These are phyloP conservation scores for Platalea minor DNA, from an alignment of 2,797 vertebrate genomes.

Conservation along the genomic window DNA sequence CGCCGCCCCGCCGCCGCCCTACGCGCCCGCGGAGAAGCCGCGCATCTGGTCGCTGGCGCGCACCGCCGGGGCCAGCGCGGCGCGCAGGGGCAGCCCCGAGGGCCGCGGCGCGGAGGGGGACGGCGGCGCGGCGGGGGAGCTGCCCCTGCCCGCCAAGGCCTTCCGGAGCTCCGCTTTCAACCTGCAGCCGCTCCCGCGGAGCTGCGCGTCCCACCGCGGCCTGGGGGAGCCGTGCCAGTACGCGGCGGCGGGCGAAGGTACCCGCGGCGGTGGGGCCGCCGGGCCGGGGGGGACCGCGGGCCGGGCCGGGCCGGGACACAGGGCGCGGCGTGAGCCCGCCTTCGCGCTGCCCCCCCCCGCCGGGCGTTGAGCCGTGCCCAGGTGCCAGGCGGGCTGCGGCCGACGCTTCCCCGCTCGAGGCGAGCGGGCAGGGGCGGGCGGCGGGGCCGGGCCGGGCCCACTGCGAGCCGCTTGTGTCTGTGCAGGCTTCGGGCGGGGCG, in stretches of 20 bases:
- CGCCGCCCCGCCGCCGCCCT: slow-evolving; percentile 62
- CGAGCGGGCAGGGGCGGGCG: background rate
- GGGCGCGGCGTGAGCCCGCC: background rate
- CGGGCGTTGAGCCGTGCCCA: background rate
- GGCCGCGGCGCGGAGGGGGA: background rate
- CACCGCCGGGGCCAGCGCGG: slow-evolving; percentile 79
- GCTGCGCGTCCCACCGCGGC: slow-evolving; percentile 81
- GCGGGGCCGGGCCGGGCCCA: background rate
- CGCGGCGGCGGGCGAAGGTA: slow-evolving; percentile 86
- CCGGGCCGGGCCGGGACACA: background rate
- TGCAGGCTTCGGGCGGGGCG: slow-evolving; percentile 77
- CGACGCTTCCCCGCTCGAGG: background rate
- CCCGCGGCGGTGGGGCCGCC: slow-evolving; percentile 16
- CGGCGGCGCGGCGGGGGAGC: slow-evolving; percentile 37
- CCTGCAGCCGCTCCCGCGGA: slow-evolving; percentile 82
- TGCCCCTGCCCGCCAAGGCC: slow-evolving; percentile 75
- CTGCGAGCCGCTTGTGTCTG: slow-evolving; percentile 20
- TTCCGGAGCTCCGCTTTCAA: slow-evolving; percentile 80
- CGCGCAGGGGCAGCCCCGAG: slow-evolving; percentile 19
- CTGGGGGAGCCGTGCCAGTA: slow-evolving; percentile 85
- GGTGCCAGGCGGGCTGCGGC: background rate
- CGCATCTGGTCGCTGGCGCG: slow-evolving; percentile 94
- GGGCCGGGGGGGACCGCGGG: background rate
- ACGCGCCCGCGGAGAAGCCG: slow-evolving; percentile 83
- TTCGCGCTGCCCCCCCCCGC: background rate